These are phyloP conservation scores for Philopotamus ludificatus DNA, from an alignment of 1,140 invertebrate genomes.

Conservation along the genomic window DNA sequence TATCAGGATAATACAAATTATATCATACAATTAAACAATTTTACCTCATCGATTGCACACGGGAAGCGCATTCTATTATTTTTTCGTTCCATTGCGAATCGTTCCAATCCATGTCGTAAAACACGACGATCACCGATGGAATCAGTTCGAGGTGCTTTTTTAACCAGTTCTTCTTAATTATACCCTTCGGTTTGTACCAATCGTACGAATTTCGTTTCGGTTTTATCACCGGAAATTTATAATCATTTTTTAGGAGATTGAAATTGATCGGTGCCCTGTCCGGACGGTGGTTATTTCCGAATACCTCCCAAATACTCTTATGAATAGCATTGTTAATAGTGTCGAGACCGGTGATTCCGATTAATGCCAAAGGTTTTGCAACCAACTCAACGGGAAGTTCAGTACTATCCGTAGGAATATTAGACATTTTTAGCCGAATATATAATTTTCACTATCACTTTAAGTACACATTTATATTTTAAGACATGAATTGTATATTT, in stretches of 20 bases:
- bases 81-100: conserved; percentile 91
- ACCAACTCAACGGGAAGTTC: conserved; percentile 76
- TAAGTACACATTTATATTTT: not conserved
- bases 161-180: conserved; percentile 95
- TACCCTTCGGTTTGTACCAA: conserved; percentile 95
- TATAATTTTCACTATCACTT: not conserved
- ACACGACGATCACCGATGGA: conserved; percentile 90
- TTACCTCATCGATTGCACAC: conserved; percentile 79
- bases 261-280: conserved; percentile 85
- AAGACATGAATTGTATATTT: too few species aligned
- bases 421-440: conserved; percentile 46
- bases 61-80: conserved; percentile 86
- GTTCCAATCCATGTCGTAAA: conserved; percentile 97
- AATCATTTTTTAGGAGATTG: conserved; percentile 72
- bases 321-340: conserved; percentile 81
- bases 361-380: conserved; percentile 75
- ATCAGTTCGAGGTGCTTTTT: conserved; percentile 88
- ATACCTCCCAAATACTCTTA: conserved; percentile 89
- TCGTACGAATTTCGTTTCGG: conserved; percentile 91
- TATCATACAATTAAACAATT: not conserved
- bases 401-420: conserved; percentile 56
- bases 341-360: conserved; percentile 85
- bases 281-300: conserved; percentile 74
- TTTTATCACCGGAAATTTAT: conserved; percentile 88
- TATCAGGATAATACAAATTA: not conserved